Percentiles rank a stretch among this genome's conserved stretches.
phyloP scores from a whole-genome alignment of 2,797 vertebrate species.

The Octomys mimax region DNA sequence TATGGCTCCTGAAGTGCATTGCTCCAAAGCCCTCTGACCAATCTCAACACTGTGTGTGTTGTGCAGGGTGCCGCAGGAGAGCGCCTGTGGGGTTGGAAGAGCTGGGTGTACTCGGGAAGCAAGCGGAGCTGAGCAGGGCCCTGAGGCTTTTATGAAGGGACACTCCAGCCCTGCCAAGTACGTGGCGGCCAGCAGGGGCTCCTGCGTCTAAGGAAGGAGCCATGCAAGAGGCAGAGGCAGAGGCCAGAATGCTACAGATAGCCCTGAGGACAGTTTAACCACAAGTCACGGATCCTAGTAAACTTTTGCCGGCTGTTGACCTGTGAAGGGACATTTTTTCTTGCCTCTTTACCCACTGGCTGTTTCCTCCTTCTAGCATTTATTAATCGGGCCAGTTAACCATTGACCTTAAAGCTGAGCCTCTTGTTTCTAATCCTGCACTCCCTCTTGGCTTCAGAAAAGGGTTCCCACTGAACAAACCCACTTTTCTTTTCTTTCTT shows the following conservation, averaged over 20 bases:
- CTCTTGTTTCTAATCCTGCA: conserved; percentile 82
- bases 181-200: not conserved
- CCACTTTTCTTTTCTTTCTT: conserved; percentile 77
- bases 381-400: conserved; percentile 88
- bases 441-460: conserved; percentile 73
- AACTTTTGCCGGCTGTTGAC: conserved; percentile 77
- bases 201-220: not conserved
- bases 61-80: not conserved
- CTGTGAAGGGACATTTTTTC: conserved; percentile 73
- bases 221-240: conserved; percentile 12
- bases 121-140: not conserved
- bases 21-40: not conserved
- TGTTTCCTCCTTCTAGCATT: conserved; percentile 87
- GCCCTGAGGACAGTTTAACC: conserved; percentile 68
- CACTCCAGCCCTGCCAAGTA: not conserved
- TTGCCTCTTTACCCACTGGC: conserved; percentile 76
- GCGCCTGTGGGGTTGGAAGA: not conserved
- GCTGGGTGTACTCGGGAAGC: not conserved
- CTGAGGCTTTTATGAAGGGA: not conserved
- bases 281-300: conserved; percentile 70
- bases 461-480: conserved; percentile 81
- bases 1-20: not conserved
- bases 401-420: conserved; percentile 81
- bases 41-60: not conserved
- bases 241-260: conserved; percentile 4